Evolutionary conservation across 2,888 invertebrate species (phyloP), one percentile per base, ranked within the genome.

Genomic region (Scrobipalpa costella): DNA sequence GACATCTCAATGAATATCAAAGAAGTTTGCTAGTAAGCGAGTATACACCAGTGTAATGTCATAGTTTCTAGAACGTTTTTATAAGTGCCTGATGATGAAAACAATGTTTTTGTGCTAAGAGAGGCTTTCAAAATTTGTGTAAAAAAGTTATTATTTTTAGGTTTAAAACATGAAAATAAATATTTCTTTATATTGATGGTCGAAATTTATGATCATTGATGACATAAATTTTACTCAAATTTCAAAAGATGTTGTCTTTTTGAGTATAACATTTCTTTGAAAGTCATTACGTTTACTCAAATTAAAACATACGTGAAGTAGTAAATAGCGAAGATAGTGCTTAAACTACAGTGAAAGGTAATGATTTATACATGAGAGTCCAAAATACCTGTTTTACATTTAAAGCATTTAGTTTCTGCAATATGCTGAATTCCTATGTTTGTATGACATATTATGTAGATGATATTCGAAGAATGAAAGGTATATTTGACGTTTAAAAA

Each of bases 301-400:
- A 15, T 15, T 44, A 44, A 15, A 15, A n/a, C 3, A 40, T 27
- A 27, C 27, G 27, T 44, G n/a, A 15, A 44, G 15, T n/a, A 44
- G 44, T 44, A 44, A 5, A 44, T 44, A 15, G 44, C 44, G 27
- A 52, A 52, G 13, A 21, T 21, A 13, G 50, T 52, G 50, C 50
- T 52, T 52, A 52, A 21, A 52, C 50, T 52, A 52, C 50, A 21
- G 27, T 55, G 76, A 78, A 79, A 80, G 83, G 83, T 76, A 81
- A 84, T 71, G 72, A 69, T 80, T 81, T 82, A 78, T 86, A 85
- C 80, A 85, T 83, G 83, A 80, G 75, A 80, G 76, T 90, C 84
- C 83, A 90, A 89, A 90, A 90, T 90, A 90, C 90, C 90, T 90
- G 91, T 90, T 90, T 90, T 71, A 80, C 77, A 77, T 78, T 91